These are phyloP conservation scores for Lonchura striata DNA, from an alignment of 2,113 vertebrate genomes.

Conservation along the genomic window DNA sequence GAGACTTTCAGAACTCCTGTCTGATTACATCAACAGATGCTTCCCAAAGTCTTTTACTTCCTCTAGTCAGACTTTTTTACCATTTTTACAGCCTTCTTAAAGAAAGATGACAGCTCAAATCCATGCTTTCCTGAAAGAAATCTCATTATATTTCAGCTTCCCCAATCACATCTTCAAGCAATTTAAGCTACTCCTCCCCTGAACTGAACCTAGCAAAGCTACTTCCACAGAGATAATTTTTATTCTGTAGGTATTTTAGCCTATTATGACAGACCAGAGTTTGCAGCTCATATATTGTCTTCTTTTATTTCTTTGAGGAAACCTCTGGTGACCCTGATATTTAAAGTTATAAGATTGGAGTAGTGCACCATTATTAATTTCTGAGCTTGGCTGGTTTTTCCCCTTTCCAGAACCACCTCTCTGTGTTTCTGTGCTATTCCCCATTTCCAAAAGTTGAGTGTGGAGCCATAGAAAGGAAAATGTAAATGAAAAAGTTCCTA, in stretches of 20 bases:
- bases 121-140: not conserved
- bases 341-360: not conserved
- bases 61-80: not conserved
- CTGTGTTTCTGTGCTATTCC: not conserved
- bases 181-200: not conserved
- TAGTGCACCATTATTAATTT: not conserved
- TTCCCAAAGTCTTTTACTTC: not conserved
- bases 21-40: not conserved
- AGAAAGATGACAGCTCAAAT: not conserved
- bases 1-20: not conserved
- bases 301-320: not conserved
- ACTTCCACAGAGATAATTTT: not conserved
- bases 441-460: not conserved
- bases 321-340: not conserved
- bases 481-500: slow-evolving; percentile 34
- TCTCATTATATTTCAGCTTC: not conserved
- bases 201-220: not conserved
- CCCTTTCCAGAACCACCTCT: not conserved
- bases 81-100: not conserved
- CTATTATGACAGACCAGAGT: not conserved
- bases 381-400: not conserved
- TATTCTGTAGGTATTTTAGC: not conserved
- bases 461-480: not conserved
- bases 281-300: not conserved
- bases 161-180: not conserved